Evolutionary conservation across 2,888 invertebrate genomes (phyloP).

Genomic region (Choreutis nemorana): DNA sequence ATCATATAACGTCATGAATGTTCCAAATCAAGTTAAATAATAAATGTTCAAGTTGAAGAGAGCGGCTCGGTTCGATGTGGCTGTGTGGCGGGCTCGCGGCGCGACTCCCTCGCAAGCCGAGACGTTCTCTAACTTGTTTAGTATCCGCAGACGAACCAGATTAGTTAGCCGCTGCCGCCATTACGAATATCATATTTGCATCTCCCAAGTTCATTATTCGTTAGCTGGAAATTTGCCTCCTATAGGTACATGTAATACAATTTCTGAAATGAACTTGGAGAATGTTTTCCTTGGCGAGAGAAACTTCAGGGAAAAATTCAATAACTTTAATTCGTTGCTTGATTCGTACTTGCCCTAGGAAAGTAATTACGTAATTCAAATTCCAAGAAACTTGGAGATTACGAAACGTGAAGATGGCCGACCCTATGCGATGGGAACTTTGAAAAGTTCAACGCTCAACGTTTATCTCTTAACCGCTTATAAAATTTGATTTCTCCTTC

Average conservation of each 20-base stretch:
- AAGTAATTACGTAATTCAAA: constrained; percentile 24
- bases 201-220: constrained; percentile 37
- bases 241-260: too few species aligned
- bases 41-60: not conserved
- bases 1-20: not conserved
- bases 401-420: constrained; percentile 25
- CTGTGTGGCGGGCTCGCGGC: constrained; percentile 20
- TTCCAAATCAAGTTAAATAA: not conserved
- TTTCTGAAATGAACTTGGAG: too few species aligned
- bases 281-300: too few species aligned
- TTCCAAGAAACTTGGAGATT: constrained; percentile 22
- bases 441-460: constrained; percentile 52
- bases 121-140: constrained; percentile 41
- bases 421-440: constrained; percentile 34
- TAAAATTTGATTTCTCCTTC: constrained; percentile 59
- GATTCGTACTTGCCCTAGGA: constrained; percentile 16
- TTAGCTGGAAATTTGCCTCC: too few species aligned
- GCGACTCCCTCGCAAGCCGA: constrained; percentile 18
- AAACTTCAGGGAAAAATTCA: too few species aligned
- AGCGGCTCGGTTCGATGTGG: constrained; percentile 9
- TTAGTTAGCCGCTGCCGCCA: constrained; percentile 50
- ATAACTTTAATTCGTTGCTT: too few species aligned
- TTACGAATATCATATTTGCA: constrained; percentile 59
- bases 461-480: constrained; percentile 56
- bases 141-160: constrained; percentile 54